Percentiles rank a stretch among this genome's conserved stretches.
Evolutionary conservation across 2,797 vertebrate species (phyloP).

Genomic region (Tachyglossus aculeatus): DNA sequence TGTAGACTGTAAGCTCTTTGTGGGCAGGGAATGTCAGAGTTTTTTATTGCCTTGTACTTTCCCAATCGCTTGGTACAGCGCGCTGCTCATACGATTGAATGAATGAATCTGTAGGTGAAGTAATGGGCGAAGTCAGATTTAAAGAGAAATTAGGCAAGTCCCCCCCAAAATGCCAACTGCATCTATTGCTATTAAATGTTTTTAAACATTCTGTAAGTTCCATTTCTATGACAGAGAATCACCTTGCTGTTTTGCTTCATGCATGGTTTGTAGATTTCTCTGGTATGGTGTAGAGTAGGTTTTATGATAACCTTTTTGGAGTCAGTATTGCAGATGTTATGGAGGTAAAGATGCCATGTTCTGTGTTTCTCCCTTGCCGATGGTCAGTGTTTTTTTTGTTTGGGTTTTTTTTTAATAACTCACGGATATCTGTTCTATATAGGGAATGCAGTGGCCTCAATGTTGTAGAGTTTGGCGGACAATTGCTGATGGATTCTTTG

Average conservation of each 20-base stretch:
- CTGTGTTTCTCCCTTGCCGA: background rate
- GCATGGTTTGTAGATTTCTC: background rate
- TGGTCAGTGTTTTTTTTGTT: too few relatives aligned
- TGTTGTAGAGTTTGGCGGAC: background rate
- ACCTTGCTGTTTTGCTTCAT: background rate
- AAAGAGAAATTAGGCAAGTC: too few relatives aligned
- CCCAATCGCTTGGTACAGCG: too few relatives aligned
- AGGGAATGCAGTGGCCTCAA: background rate
- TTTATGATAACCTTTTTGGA: background rate
- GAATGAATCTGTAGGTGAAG: too few relatives aligned
- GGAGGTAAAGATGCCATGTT: background rate
- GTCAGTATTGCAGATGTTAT: background rate
- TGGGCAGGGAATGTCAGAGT: too few relatives aligned
- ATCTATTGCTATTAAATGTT: too few relatives aligned
- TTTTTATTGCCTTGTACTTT: too few relatives aligned
- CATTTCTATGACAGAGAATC: background rate
- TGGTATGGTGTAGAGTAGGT: background rate
- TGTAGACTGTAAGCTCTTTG: too few relatives aligned
- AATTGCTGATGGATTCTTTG: background rate
- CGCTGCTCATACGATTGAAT: too few relatives aligned
- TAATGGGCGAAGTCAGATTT: too few relatives aligned
- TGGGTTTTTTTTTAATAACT: background rate
- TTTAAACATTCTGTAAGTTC: background rate
- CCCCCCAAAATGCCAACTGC: too few relatives aligned
- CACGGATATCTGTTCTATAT: background rate